A percentile compares a stretch with the other conserved stretches of the same genome.
Evolutionary conservation across 2,888 invertebrate genomes (phyloP).

Genomic region (Eretmocerus hayati): DNA sequence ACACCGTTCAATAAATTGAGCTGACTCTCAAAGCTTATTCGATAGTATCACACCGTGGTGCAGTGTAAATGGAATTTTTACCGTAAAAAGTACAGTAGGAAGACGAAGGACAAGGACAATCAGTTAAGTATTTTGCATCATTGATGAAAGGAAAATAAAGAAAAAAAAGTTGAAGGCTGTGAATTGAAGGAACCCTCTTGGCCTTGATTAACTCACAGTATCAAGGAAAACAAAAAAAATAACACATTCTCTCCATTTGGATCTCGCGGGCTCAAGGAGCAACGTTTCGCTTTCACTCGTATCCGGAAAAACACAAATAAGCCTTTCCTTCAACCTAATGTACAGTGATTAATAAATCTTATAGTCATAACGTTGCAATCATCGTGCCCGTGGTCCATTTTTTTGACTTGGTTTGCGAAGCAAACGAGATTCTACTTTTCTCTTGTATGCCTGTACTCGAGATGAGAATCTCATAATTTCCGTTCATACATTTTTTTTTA

Average conservation of each 20-base stretch:
- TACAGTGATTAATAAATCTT: background rate
- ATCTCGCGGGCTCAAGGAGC: conserved; percentile 44
- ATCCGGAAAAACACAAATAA: background rate
- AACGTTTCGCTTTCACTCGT: conserved; percentile 25
- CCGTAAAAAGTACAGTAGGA: background rate
- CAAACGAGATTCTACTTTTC: background rate
- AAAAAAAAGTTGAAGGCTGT: conserved; percentile 4
- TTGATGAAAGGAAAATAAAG: conserved; percentile 12
- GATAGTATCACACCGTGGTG: too few relatives aligned
- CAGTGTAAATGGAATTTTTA: too few relatives aligned
- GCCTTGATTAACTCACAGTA: conserved; percentile 1
- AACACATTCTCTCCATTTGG: conserved; percentile 20
- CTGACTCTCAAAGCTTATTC: too few relatives aligned
- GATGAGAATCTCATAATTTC: conserved; percentile 3
- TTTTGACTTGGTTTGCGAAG: background rate
- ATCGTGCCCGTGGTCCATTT: conserved; percentile 39
- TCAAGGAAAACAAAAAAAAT: conserved; percentile 3
- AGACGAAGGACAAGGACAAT: background rate
- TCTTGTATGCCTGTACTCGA: background rate
- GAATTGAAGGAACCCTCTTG: background rate
- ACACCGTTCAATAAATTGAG: too few relatives aligned
- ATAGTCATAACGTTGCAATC: conserved; percentile 29
- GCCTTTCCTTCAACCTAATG: background rate
- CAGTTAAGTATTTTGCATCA: conserved; percentile 13
- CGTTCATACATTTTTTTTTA: background rate